A percentile compares a stretch with the other conserved stretches of the same genome.
Evolutionary conservation across 2,888 invertebrate genomes (phyloP).

Genomic region (Xanthorhoe designata): DNA sequence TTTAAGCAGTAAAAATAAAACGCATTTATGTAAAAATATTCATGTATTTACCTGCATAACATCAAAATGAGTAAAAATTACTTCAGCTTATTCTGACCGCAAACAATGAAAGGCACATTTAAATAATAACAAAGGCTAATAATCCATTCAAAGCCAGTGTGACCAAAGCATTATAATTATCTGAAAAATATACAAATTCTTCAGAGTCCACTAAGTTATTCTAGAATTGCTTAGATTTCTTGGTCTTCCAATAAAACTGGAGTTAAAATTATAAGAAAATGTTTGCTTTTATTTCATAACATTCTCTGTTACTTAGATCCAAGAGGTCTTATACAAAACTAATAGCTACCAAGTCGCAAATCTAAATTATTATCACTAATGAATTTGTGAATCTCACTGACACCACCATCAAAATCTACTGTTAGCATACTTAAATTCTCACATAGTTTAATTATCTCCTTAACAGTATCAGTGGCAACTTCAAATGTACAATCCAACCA

Average conservation of each 20-base stretch:
- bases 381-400: constrained; percentile 67
- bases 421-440: constrained; percentile 70
- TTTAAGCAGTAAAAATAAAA: too few relatives aligned
- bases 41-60: constrained; percentile 12
- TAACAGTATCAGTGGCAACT: constrained; percentile 71
- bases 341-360: constrained; percentile 77
- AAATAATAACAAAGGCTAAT: constrained; percentile 40
- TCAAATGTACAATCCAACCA: constrained; percentile 81
- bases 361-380: constrained; percentile 77
- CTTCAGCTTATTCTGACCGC: constrained; percentile 8
- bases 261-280: too few relatives aligned
- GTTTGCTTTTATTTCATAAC: too few relatives aligned
- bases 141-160: background rate
- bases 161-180: background rate
- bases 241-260: background rate
- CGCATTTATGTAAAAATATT: constrained; percentile 17
- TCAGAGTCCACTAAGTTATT: background rate
- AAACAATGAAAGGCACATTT: constrained; percentile 46
- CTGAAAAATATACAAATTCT: background rate
- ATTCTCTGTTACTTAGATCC: background rate
- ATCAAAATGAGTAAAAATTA: constrained; percentile 21
- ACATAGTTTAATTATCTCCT: constrained; percentile 70
- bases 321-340: constrained; percentile 35
- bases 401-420: constrained; percentile 68
- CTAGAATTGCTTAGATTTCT: background rate